phyloP scores from a whole-genome alignment of 2,888 invertebrate genomes.

The Holacanthella duospinosa region DNA sequence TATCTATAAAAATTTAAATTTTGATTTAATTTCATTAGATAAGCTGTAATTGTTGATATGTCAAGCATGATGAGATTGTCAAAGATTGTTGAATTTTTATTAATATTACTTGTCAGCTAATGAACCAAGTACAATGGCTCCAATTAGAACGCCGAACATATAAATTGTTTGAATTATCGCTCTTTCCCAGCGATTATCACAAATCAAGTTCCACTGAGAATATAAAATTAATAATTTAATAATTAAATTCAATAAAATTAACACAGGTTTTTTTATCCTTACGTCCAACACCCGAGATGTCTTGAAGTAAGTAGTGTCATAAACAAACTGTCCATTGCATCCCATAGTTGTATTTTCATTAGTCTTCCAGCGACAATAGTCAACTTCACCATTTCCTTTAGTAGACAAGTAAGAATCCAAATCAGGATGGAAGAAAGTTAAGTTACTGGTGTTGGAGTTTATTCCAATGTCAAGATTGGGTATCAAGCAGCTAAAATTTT shows the following conservation, averaged over 20 bases:
- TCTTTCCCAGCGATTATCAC: slow-evolving; percentile 67
- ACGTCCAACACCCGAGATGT: slow-evolving; percentile 60
- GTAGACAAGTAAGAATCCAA: slow-evolving; percentile 49
- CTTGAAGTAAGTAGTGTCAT: slow-evolving; percentile 59
- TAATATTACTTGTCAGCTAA: slow-evolving; percentile 59
- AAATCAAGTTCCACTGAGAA: slow-evolving; percentile 64
- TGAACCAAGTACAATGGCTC: slow-evolving; percentile 64
- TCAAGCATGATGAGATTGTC: too few relatives aligned
- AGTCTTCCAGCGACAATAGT: slow-evolving; percentile 49
- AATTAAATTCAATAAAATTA: neutral
- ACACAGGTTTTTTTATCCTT: slow-evolving; percentile 19
- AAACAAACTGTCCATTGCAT: slow-evolving; percentile 52
- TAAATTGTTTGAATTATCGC: slow-evolving; percentile 57
- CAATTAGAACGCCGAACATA: slow-evolving; percentile 73
- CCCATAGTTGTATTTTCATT: slow-evolving; percentile 10
- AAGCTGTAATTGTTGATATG: neutral
- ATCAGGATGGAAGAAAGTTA: slow-evolving; percentile 16
- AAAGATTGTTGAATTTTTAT: neutral
- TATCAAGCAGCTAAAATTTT: slow-evolving; percentile 25
- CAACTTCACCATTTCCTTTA: slow-evolving; percentile 49
- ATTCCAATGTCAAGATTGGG: slow-evolving; percentile 19
- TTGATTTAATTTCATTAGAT: neutral
- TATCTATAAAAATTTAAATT: slow-evolving; percentile 42
- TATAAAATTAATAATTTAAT: neutral
- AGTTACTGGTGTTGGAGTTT: neutral